phyloP scores from a whole-genome alignment of 1,140 invertebrate genomes.

The Aphis craccivora region DNA sequence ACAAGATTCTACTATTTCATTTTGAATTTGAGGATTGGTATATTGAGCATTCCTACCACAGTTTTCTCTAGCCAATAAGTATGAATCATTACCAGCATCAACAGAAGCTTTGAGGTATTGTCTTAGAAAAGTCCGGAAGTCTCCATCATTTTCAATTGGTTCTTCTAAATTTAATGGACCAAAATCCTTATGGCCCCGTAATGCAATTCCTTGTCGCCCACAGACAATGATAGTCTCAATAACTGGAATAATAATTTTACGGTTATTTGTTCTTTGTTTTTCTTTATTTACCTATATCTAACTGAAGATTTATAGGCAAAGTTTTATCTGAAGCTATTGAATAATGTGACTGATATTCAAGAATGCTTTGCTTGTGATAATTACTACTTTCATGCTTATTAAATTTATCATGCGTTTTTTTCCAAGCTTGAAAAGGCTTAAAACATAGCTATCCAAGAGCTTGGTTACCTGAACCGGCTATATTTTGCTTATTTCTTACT shows the following conservation, averaged over 20 bases:
- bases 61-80: not conserved
- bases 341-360: not conserved
- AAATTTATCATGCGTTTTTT: not conserved
- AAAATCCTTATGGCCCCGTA: conserved; percentile 26
- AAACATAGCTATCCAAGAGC: not conserved
- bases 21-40: conserved; percentile 1
- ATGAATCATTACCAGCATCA: not conserved
- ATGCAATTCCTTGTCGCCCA: not conserved
- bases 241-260: conserved; percentile 9
- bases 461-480: not conserved
- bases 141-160: conserved; percentile 31
- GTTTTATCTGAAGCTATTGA: not conserved
- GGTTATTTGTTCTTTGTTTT: not conserved
- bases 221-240: not conserved
- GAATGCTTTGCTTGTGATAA: not conserved
- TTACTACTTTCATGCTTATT: not conserved
- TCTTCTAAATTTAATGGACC: conserved; percentile 21
- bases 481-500: no score
- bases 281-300: conserved; percentile 10
- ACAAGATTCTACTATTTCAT: conserved; percentile 8
- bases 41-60: not conserved
- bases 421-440: not conserved
- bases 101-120: not conserved
- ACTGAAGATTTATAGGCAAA: not conserved
- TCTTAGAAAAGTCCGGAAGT: conserved; percentile 14